These are phyloP conservation scores for Stegophylla sp. DNA, from an alignment of 2,888 invertebrate species.

Conservation along the genomic window DNA sequence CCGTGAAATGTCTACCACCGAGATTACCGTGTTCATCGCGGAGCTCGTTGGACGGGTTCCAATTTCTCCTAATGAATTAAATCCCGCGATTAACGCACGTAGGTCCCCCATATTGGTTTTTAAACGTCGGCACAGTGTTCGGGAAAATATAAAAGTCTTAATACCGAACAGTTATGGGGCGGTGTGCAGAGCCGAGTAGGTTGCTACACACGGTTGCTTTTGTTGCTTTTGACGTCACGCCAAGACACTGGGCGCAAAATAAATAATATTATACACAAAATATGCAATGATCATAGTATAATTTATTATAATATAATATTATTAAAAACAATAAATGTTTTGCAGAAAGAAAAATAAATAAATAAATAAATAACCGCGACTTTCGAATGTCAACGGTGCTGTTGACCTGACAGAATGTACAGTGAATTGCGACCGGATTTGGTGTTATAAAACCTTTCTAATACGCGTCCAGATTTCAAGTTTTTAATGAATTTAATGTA, in stretches of 20 bases:
- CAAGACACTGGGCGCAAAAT: too few species aligned
- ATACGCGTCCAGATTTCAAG: constrained; percentile 26
- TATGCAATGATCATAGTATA: too few species aligned
- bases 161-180: too few species aligned
- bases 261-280: too few species aligned
- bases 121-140: not conserved
- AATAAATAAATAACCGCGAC: not conserved
- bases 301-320: not conserved
- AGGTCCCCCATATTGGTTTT: not conserved
- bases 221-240: too few species aligned
- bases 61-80: constrained; percentile 40
- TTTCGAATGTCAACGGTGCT: constrained; percentile 56
- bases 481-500: constrained; percentile 18
- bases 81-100: not conserved
- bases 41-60: constrained; percentile 30
- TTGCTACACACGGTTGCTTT: too few species aligned
- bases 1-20: constrained; percentile 23
- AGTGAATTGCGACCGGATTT: constrained; percentile 48
- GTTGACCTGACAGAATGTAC: constrained; percentile 40
- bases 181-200: too few species aligned
- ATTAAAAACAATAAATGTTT: not conserved
- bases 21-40: constrained; percentile 7
- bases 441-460: constrained; percentile 51
- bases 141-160: too few species aligned
- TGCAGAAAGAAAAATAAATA: not conserved